phyloP scores from a whole-genome alignment of 1,140 invertebrate genomes.

The Microplitis demolitor region DNA sequence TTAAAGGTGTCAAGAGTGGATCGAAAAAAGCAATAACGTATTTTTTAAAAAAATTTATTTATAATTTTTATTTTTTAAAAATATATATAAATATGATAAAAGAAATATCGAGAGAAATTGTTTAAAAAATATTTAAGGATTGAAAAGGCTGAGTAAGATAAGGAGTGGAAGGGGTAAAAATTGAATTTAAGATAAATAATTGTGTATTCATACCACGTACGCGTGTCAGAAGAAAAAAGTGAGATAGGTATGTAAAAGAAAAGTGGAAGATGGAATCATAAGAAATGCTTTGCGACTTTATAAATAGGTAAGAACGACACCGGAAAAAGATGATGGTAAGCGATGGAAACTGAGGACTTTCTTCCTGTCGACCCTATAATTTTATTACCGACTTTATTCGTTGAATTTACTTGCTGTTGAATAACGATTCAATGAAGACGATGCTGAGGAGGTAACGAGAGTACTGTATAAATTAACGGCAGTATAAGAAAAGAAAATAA shows the following conservation, averaged over 20 bases:
- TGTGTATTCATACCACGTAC: constrained; percentile 14
- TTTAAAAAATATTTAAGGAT: too few species aligned
- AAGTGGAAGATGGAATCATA: constrained; percentile 10
- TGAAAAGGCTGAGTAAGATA: too few species aligned
- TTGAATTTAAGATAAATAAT: constrained; percentile 1
- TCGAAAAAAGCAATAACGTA: too few species aligned
- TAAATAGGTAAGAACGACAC: constrained; percentile 1
- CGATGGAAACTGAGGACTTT: background rate
- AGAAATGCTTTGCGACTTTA: constrained; percentile 3
- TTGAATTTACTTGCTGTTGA: constrained; percentile 3
- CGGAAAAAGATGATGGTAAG: background rate
- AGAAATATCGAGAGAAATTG: too few species aligned
- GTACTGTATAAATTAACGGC: constrained; percentile 22
- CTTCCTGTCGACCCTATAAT: constrained; percentile 12
- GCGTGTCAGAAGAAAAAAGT: constrained; percentile 10
- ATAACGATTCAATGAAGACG: background rate
- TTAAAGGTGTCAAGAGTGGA: too few species aligned
- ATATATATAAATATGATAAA: too few species aligned
- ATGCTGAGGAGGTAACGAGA: constrained; percentile 8
- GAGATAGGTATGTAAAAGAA: constrained; percentile 11
- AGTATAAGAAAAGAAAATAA: too few species aligned
- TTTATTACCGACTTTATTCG: constrained; percentile 13
- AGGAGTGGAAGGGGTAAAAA: background rate
- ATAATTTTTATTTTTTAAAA: too few species aligned
- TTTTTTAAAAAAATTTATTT: too few species aligned